Evolutionary conservation across 1,140 invertebrate species (phyloP), one percentile per base, ranked within the genome.

Genomic region (Leptinotarsa undecemlineata): DNA sequence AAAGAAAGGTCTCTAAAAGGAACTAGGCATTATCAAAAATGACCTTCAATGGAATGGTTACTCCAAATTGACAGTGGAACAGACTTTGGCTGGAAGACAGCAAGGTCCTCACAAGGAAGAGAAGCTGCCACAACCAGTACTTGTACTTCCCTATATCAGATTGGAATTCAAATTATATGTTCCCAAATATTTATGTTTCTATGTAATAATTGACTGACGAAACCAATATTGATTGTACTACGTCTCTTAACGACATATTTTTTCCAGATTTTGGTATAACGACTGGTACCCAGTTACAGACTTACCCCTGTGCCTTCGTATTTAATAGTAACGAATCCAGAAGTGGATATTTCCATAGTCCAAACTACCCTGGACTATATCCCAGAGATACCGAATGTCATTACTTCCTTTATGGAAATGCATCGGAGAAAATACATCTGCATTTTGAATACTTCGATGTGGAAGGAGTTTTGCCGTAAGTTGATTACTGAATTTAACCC

Each of bases 301-400:
- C 91, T 67, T 91, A 91, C 80, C 92, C 94, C n/a, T 95, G 94
- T 86, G 92, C 91, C 70, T 95, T 96, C 81, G 90, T 90, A 60
- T 95, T 91, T 86, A 93, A 94, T 85, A 96, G 95, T 85, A 92
- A 90, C 73, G 90, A 91, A 78, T 89, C 90, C 8, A 88, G 87
- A 75, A 93, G 91, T 81, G 96, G 96, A 15, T 92, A 92, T 20
- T 95, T 98, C 83, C 91, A 92, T 64, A 96, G 94, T 6, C 96
- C 96, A 1, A 98, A 98, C 86, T 97, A 94, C 82, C 96, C 96
- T 0, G 97, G 97, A 8, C 90, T 91, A 42, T 98, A 98, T 87
- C 95, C 96, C 0, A 88, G 95, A 75, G 92, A 97, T 83, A 95
- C 96, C 0, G 95, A 96, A 83, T 98, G 96, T 83, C 94, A 98